phyloP scores from a whole-genome alignment of 23 tunicate genomes.

The Phallusia fumigata region DNA sequence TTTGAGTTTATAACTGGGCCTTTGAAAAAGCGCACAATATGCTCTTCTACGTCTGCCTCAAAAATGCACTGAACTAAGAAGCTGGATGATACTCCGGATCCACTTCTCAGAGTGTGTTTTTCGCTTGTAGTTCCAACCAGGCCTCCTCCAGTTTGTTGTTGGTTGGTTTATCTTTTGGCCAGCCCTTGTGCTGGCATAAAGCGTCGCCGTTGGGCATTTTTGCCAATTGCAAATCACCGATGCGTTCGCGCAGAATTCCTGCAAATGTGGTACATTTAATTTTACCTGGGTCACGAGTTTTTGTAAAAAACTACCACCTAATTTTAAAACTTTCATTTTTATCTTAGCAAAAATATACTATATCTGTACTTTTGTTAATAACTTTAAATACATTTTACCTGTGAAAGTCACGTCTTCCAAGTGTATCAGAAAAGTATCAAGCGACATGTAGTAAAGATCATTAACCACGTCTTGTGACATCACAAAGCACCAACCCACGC shows the following conservation, averaged over 20 bases:
- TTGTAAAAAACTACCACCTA: too few relatives aligned
- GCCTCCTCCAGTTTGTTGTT: conserved; percentile 58
- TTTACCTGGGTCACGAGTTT: too few relatives aligned
- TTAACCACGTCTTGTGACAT: conserved; percentile 57
- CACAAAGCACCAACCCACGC: conserved; percentile 96
- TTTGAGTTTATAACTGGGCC: too few relatives aligned
- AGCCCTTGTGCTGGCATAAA: conserved; percentile 75
- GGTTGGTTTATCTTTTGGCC: conserved; percentile 87
- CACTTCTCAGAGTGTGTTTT: neutral
- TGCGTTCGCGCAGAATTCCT: conserved; percentile 76
- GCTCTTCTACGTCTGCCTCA: too few relatives aligned
- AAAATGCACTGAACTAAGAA: too few relatives aligned
- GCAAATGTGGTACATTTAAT: too few relatives aligned
- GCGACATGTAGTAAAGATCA: conserved; percentile 64
- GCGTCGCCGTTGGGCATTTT: conserved; percentile 48
- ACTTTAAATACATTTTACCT: conserved; percentile 22
- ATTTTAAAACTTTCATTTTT: too few relatives aligned
- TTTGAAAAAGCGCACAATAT: too few relatives aligned
- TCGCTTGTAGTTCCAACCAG: conserved; percentile 40
- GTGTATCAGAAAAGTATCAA: conserved; percentile 69
- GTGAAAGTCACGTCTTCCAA: conserved; percentile 92
- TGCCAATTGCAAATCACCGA: conserved; percentile 30
- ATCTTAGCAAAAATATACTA: too few relatives aligned
- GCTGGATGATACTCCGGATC: too few relatives aligned
- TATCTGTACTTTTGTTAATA: too few relatives aligned